A percentile compares a stretch with the other conserved stretches of the same genome.
Evolutionary conservation across 1,140 invertebrate species (phyloP).

Genomic region (Polypedilum vanderplanki): DNA sequence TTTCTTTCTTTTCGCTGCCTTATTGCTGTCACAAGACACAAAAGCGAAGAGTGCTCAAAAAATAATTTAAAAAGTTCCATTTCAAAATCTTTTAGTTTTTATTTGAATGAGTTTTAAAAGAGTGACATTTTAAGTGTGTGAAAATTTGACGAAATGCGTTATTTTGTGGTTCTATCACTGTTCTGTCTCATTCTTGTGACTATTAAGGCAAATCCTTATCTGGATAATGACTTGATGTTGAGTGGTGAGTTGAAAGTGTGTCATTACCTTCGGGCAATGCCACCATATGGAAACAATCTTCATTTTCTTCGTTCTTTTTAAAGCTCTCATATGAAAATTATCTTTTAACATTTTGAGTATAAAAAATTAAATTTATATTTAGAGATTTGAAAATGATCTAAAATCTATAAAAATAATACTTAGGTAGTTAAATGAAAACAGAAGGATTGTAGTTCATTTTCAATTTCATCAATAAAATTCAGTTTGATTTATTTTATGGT

Average conservation of each 20-base stretch:
- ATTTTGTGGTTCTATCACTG: background rate
- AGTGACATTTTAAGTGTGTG: background rate
- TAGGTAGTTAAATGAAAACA: no score
- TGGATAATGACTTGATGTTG: constrained; percentile 2
- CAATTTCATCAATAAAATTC: no score
- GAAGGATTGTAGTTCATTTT: no score
- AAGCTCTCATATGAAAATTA: no score
- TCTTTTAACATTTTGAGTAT: no score
- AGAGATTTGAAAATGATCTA: no score
- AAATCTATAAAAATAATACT: no score
- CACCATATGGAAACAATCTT: no score
- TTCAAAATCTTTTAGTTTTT: background rate
- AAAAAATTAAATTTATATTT: no score
- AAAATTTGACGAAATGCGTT: background rate
- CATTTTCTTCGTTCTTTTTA: no score
- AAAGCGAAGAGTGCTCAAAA: background rate
- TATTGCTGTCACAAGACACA: background rate
- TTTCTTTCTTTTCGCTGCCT: background rate
- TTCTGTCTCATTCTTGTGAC: constrained; percentile 24
- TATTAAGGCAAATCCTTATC: background rate
- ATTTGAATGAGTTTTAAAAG: background rate
- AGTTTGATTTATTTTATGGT: no score
- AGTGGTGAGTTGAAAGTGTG: background rate
- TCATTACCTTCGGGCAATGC: background rate
- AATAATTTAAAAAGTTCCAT: background rate